phyloP scores from a whole-genome alignment of 2,113 vertebrate genomes.

The Sclerurus mexicanus region DNA sequence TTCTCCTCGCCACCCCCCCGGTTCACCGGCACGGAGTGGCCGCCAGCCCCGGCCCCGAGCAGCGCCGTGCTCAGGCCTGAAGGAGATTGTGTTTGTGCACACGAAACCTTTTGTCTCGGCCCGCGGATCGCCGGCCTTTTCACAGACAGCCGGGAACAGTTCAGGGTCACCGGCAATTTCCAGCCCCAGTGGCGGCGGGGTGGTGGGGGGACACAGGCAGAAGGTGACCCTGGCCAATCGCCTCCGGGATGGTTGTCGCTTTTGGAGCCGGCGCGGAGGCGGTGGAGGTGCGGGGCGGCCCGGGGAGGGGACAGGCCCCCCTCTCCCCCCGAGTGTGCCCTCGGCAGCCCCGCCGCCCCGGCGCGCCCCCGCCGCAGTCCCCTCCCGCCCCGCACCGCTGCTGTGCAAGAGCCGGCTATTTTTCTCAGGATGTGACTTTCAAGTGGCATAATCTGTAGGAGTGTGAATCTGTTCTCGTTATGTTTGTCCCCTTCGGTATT shows the following conservation, averaged over 20 bases:
- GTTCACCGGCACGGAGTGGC: background rate
- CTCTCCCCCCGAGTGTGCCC: background rate
- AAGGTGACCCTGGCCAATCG: background rate
- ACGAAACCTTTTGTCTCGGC: too few relatives aligned
- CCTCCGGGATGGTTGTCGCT: background rate
- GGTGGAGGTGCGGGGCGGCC: background rate
- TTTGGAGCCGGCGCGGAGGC: background rate
- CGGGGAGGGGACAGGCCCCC: background rate
- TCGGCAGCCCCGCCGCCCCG: background rate
- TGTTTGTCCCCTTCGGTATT: conserved; percentile 29
- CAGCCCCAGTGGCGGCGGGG: background rate
- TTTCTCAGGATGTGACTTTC: conserved; percentile 37
- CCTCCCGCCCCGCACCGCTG: background rate
- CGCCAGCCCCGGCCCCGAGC: too few relatives aligned
- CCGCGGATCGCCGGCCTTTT: background rate
- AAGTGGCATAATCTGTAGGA: conserved; percentile 46
- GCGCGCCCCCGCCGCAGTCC: background rate
- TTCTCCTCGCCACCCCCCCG: background rate
- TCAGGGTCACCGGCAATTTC: conserved; percentile 38
- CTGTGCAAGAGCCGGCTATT: background rate
- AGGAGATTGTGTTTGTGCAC: too few relatives aligned
- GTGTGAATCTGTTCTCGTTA: conserved; percentile 36
- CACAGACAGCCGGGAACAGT: background rate
- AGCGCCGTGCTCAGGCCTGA: too few relatives aligned
- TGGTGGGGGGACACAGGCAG: background rate